These are phyloP conservation scores for Phortica okadai DNA, from an alignment of 2,888 invertebrate species.

Conservation along the genomic window DNA sequence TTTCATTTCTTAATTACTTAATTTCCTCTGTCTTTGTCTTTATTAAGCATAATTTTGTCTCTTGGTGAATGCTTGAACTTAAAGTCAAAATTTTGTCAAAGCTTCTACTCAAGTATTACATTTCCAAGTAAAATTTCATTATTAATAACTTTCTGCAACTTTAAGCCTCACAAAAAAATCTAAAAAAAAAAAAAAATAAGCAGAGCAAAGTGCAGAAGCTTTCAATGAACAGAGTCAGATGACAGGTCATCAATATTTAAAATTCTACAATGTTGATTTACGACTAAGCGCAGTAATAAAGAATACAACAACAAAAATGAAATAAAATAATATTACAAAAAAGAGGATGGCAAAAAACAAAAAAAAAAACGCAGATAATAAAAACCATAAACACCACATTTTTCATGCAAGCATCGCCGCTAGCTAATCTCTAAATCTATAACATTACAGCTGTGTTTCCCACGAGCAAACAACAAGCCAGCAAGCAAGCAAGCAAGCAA, in stretches of 20 bases:
- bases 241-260: not conserved
- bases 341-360: no score
- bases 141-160: no score
- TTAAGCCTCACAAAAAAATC: no score
- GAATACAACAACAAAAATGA: not conserved
- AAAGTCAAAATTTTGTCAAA: no score
- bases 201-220: no score
- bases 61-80: no score
- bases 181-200: no score
- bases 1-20: slow-evolving; percentile 28
- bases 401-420: no score
- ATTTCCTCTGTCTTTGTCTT: slow-evolving; percentile 16
- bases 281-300: slow-evolving; percentile 16
- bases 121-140: no score
- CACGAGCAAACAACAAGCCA: not conserved
- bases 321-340: not conserved
- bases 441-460: not conserved
- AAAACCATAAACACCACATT: slow-evolving; percentile 12
- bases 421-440: slow-evolving; percentile 7
- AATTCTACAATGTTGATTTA: not conserved
- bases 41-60: no score
- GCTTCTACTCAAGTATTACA: no score
- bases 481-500: not conserved
- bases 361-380: not conserved
- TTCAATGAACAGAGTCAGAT: no score